Percentiles rank a stretch among this genome's conserved stretches.
These are phyloP conservation scores for Terebella lapidaria DNA, from an alignment of 2,888 invertebrate species.

Conservation along the genomic window DNA sequence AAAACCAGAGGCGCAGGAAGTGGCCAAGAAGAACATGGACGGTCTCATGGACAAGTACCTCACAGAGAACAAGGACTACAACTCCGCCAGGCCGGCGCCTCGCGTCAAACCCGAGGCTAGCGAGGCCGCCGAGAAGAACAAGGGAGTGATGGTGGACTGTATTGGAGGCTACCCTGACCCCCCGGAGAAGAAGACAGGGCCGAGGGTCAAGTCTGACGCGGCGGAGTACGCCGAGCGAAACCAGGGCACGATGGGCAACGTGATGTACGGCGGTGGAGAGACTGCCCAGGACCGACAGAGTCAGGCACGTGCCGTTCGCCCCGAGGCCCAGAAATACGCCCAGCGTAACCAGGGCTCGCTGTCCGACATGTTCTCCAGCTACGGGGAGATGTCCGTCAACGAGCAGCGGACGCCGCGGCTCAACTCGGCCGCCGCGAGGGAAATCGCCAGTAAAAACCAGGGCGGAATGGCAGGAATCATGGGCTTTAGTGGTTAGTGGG, in stretches of 20 bases:
- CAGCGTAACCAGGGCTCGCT: slow-evolving; percentile 20
- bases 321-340: slow-evolving; percentile 21
- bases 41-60: slow-evolving; percentile 26
- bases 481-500: too few species aligned
- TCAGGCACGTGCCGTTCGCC: slow-evolving; percentile 6
- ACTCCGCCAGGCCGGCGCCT: slow-evolving; percentile 8
- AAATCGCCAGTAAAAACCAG: slow-evolving; percentile 8
- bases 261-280: background rate
- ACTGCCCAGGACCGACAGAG: too few species aligned
- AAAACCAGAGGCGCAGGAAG: slow-evolving; percentile 24
- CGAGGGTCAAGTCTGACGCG: slow-evolving; percentile 21
- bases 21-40: slow-evolving; percentile 21
- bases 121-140: slow-evolving; percentile 17
- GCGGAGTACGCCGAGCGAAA: slow-evolving; percentile 16
- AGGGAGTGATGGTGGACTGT: slow-evolving; percentile 24
- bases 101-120: slow-evolving; percentile 24
- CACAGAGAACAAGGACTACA: slow-evolving; percentile 4
- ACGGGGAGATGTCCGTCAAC: background rate
- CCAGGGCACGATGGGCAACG: slow-evolving; percentile 10
- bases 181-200: slow-evolving; percentile 16
- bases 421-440: slow-evolving; percentile 10
- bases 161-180: slow-evolving; percentile 20
- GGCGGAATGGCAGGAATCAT: too few species aligned
- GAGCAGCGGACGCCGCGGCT: slow-evolving; percentile 2
- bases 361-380: slow-evolving; percentile 5